Base-by-base conservation (phyloP, 2,888 invertebrate species). In the Melieria omissa region DNA sequence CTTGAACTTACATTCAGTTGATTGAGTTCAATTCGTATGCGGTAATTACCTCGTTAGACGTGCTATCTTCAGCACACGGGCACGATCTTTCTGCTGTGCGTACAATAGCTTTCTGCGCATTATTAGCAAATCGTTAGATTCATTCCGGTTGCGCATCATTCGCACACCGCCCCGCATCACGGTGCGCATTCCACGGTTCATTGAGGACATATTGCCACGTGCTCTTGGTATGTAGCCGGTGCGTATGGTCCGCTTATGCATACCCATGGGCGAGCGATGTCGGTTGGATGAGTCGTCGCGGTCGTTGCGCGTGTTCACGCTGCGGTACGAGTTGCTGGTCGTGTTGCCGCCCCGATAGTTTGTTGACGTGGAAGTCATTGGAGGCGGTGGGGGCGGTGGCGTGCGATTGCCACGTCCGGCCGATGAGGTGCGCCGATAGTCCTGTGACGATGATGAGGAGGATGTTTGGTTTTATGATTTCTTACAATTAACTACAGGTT, bases 31-130 rank as follows among this genome's bases (percentile, higher is more conserved):
- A 14, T 46, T 62, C 16, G 6, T 45, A n/a, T 62, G 41, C 52
- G 49, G 69, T 76, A 78, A 75, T 86, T 87, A 87, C 87, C 87
- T 87, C 85, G 86, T 85, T 79, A 87, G 77, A 74, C 83, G 85
- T 80, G 86, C 85, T 78, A 87, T 86, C 80, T 86, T 86, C 72
- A 86, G 78, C 74, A 86, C 78, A 75, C 86, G 84, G 71, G 83
- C 84, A 73, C 85, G 83, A 80, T 87, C 86, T 83, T 85, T 86
- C 73, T 87, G 85, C 77, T 84, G 84, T 58, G 86, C 85, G 77
- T 83, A 81, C 72, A 86, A 76, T 72, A 87, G 79, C 79, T 85
- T 84, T 73, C 83, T 82, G 75, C 86, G 85, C 86, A 87, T 86
- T 73, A 84, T 82, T 80, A 81, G 80, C 79, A 86, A 77, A 79